Base-by-base conservation (phyloP, 2,888 invertebrate species). In the Aporophyla nigra region DNA sequence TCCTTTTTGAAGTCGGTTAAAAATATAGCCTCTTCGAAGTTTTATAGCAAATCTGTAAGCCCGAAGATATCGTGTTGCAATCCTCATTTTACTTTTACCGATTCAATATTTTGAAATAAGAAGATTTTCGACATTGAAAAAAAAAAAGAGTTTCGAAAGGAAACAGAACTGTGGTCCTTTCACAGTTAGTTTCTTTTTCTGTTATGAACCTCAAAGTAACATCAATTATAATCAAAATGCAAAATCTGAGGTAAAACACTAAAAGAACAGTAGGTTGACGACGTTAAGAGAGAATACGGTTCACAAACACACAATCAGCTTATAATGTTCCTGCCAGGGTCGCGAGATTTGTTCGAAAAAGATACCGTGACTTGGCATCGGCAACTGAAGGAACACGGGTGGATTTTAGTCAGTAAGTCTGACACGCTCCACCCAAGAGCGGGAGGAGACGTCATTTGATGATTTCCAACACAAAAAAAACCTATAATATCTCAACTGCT, bases 31-130 rank as follows among this genome's bases (percentile, higher is more conserved):
- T 56, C n/a, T 68, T 76, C 56, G 33, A 59, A 66, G 40, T 53
- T 16, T 27, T 65, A 69, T 76, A 61, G 54, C 49, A 51, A 56
- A 46, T 40, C 10, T 71, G 51, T 69, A 27, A 49, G 33, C 53
- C 19, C 14, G 40, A 27, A 58, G 21, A 62, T 67, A 79, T 67
- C 56, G n/a, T 27, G 16, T 62, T 53, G 12, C 51, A 82, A 66
- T 69, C 6, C 19, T 49, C 33, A 51, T 27, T 66, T 69, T 66
- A 66, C 14, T 54, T 59, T 66, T 12, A 59, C 46, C n/a, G 9
- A 62, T 5, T 14, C 27, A 24, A 21, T 46, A n/a, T 72, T 63
- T 63, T 53, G 0, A 19, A 67, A 71, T 43, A 54, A 21, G 21
- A 0, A 68, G 27, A 14, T 65, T 16, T 27, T 43, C 62, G 62